A percentile compares a stretch with the other conserved stretches of the same genome.
These are phyloP conservation scores for Capitulum mitella DNA, from an alignment of 2,888 invertebrate species.

Conservation along the genomic window DNA sequence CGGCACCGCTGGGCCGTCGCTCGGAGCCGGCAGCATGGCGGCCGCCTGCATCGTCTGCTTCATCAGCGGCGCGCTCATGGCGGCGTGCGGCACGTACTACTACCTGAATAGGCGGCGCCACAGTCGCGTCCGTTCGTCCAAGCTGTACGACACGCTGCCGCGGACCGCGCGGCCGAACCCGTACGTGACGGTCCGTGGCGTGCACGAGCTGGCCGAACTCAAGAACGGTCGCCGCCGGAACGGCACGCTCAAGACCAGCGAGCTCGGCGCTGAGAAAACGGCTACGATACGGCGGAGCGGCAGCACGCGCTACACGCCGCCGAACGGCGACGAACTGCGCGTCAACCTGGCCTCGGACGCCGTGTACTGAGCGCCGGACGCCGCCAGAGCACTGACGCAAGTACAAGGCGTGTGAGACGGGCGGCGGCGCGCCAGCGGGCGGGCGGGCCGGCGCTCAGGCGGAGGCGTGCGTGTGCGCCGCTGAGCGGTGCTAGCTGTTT, in stretches of 20 bases:
- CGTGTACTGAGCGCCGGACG: conserved; percentile 25
- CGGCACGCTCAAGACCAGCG: conserved; percentile 30
- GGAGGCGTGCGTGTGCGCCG: background rate
- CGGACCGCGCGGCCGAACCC: conserved; percentile 41
- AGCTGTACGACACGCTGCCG: conserved; percentile 62
- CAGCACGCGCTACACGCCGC: conserved; percentile 47
- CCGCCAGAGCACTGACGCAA: background rate
- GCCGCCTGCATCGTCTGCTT: conserved; percentile 37
- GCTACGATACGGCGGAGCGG: conserved; percentile 69
- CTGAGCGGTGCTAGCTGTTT: background rate
- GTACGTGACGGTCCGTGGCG: conserved; percentile 37
- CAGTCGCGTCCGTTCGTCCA: conserved; percentile 53
- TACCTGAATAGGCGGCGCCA: conserved; percentile 46
- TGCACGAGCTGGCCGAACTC: conserved; percentile 38
- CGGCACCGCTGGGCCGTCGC: background rate
- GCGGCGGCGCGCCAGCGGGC: background rate
- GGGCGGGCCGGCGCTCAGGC: background rate
- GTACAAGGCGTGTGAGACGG: background rate
- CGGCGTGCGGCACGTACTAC: conserved; percentile 47
- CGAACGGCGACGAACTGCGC: conserved; percentile 38
- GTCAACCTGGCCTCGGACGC: conserved; percentile 53
- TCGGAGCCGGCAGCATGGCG: conserved; percentile 34
- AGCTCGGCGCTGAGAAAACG: conserved; percentile 46
- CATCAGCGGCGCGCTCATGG: conserved; percentile 44
- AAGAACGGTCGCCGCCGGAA: conserved; percentile 23